Evolutionary conservation across 2,113 vertebrate species (phyloP), one percentile per base, ranked within the genome.

Genomic region (Microtus montanus): DNA sequence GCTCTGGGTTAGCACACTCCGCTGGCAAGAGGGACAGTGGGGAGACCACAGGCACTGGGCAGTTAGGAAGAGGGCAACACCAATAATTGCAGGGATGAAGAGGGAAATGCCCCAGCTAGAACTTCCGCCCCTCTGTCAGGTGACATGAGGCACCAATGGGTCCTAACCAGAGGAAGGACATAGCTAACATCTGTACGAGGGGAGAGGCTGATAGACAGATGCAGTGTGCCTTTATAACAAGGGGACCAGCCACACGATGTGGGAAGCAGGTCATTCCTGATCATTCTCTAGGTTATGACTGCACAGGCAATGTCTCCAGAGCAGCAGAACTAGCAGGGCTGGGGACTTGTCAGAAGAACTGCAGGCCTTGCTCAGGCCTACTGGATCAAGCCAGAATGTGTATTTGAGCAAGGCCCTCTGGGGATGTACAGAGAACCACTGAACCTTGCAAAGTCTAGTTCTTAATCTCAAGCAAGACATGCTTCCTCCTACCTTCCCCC

Each of bases 381-480:
- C 66, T 1, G 38, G 78, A 15, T 66, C 74, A 44, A 91, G 20
- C 58, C 54, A 44, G 24, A 94, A 66, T 35, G 35, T 85, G 30
- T 68, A n/a, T 38, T 80, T 80, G 20, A 87, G 49, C 71, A 75
- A 33, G 86, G 26, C 5, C 9, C 63, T 58, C 47, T 7, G 24
- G 52, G 20, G n/a, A 73, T 30, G 24, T 24, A 11, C 2, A 38
- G 54, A 68, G 17, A 74, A 7, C 22, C 64, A 28, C 17, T 28
- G 63, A 38, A 12, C 41, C 75, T 11, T 20, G 3, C 35, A 26
- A 90, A 66, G 71, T 13, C 61, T 71, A 33, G n/a, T 41, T 87
- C 82, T 49, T 14, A 78, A 47, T 68, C 93, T 68, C 44, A 93
- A 95, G 95, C 52, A 88, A 28, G 52, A 68, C 6, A 26, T 2